A percentile compares a stretch with the other conserved stretches of the same genome.
phyloP scores from a whole-genome alignment of 2,888 invertebrate genomes.

The Troilus luridus region DNA sequence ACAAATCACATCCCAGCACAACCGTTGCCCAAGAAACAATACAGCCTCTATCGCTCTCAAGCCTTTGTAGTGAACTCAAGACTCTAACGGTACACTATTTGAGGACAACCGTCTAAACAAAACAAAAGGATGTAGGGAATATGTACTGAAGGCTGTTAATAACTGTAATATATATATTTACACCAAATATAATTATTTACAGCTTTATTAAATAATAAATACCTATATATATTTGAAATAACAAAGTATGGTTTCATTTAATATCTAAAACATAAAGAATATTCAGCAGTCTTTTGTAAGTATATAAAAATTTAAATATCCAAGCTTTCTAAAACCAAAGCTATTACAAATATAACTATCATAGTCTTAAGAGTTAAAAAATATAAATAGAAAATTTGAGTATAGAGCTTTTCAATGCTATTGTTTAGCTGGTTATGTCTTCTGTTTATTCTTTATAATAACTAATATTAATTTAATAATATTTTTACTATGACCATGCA shows the following conservation, averaged over 20 bases:
- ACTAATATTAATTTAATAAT: background rate
- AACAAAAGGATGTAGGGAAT: too few species aligned
- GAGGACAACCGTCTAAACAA: too few species aligned
- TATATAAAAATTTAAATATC: constrained; percentile 8
- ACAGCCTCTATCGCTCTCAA: too few species aligned
- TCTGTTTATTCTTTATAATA: background rate
- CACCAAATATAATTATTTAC: background rate
- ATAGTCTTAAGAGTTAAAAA: background rate
- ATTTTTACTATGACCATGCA: background rate
- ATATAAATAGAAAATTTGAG: background rate
- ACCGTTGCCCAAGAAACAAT: too few species aligned
- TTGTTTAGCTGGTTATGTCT: background rate
- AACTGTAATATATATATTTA: too few species aligned
- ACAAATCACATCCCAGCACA: too few species aligned
- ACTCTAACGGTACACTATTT: too few species aligned
- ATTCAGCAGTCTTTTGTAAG: constrained; percentile 5
- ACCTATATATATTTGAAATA: background rate
- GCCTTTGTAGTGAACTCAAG: too few species aligned
- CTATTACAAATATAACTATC: background rate
- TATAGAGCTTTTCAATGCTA: background rate
- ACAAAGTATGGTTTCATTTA: background rate
- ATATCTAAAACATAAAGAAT: constrained; percentile 1
- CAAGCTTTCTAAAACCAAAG: background rate
- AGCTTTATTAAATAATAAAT: constrained; percentile 38
- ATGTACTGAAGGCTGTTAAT: too few species aligned